Percentiles rank a stretch among this genome's conserved stretches.
Conservation (phyloP, 2,888 invertebrate species). For the Drosophila conformis region DNA sequence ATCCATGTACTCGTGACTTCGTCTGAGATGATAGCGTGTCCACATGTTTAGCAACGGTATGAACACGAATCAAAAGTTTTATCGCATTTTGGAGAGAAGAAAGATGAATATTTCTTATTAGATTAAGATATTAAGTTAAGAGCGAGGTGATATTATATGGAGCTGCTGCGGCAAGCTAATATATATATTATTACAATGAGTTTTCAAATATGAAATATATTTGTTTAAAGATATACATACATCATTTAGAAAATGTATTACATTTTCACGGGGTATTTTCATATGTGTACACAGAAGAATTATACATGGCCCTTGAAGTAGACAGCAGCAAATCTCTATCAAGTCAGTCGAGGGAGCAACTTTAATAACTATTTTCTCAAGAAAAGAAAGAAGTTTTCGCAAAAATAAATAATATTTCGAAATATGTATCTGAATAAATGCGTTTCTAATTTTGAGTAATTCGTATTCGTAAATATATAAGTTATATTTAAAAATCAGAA, state of each 20-base stretch:
- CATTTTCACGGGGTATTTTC: background rate
- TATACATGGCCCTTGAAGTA: no score
- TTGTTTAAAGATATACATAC: background rate
- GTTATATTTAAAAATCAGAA: background rate
- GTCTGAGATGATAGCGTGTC: slow-evolving; percentile 19
- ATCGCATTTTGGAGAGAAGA: background rate
- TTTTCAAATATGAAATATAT: background rate
- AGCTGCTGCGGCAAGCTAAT: no score
- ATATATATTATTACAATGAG: background rate
- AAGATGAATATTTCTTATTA: background rate
- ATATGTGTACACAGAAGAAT: no score
- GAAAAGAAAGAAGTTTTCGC: background rate
- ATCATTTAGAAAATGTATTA: background rate
- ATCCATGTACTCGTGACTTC: background rate
- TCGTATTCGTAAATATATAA: background rate
- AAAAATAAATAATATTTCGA: background rate
- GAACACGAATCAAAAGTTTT: background rate
- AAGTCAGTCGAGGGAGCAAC: background rate
- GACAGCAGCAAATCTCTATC: background rate
- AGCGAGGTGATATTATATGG: background rate
- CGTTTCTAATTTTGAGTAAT: background rate
- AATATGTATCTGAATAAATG: background rate
- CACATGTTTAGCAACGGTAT: background rate
- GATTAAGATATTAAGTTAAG: background rate
- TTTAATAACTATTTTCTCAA: background rate